Conservation (phyloP, 1,140 invertebrate species). For the Coelopa frigida region DNA sequence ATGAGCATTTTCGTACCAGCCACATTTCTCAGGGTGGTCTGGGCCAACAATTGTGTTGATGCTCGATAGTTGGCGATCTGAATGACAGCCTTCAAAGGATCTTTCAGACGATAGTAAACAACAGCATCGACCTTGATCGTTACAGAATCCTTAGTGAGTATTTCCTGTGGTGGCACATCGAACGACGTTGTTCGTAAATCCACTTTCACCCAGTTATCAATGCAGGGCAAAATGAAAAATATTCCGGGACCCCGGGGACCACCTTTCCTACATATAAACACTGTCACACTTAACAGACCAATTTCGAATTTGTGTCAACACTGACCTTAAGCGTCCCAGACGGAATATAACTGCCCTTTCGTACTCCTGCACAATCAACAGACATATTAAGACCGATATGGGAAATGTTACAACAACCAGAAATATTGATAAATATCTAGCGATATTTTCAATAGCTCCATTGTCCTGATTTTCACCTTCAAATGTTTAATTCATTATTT, state of each 20-base stretch:
- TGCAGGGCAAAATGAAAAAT: slow-evolving; percentile 81
- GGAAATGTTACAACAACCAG: slow-evolving; percentile 73
- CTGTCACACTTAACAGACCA: background rate
- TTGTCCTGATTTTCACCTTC: slow-evolving; percentile 49
- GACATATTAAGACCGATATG: slow-evolving; percentile 74
- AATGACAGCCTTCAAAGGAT: slow-evolving; percentile 72
- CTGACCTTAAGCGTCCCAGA: slow-evolving; percentile 61
- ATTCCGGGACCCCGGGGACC: slow-evolving; percentile 59
- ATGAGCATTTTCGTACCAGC: slow-evolving; percentile 80
- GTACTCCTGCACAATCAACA: slow-evolving; percentile 68
- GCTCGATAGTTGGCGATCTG: slow-evolving; percentile 66
- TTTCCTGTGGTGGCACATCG: slow-evolving; percentile 52
- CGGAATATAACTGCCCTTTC: slow-evolving; percentile 84
- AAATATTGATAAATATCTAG: slow-evolving; percentile 67
- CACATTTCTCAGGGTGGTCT: slow-evolving; percentile 78
- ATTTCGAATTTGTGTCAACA: background rate
- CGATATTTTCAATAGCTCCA: slow-evolving; percentile 67
- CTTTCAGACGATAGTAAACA: slow-evolving; percentile 70
- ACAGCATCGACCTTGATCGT: slow-evolving; percentile 86
- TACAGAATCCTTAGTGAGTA: slow-evolving; percentile 82
- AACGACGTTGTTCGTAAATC: slow-evolving; percentile 63
- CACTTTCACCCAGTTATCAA: slow-evolving; percentile 79
- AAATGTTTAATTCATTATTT: slow-evolving; percentile 8
- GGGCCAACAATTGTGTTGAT: slow-evolving; percentile 73
- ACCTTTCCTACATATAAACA: slow-evolving; percentile 14